A percentile compares a stretch with the other conserved stretches of the same genome.
Conservation (phyloP, 2,888 invertebrate species). For the Mimachlamys varia region DNA sequence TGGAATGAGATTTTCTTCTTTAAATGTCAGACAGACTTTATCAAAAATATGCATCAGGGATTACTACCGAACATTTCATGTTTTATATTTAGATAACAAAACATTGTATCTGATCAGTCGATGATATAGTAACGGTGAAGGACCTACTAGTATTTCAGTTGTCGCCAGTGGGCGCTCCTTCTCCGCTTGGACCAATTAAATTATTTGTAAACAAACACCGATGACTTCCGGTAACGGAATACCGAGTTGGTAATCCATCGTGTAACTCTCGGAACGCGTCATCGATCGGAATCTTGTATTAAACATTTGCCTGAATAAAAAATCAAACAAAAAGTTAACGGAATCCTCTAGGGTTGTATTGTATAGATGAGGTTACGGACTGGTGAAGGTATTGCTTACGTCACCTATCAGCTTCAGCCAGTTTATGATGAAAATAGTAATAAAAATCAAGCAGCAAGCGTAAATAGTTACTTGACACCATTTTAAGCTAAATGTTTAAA, state of each 20-base stretch:
- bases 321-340: neutral
- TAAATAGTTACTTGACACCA: no score
- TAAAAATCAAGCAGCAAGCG: no score
- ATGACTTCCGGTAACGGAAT: conserved; percentile 4
- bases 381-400: neutral
- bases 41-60: conserved; percentile 4
- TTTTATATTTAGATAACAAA: conserved; percentile 28
- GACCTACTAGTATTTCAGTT: neutral
- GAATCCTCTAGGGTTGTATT: neutral
- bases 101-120: neutral
- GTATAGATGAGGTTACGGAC: neutral
- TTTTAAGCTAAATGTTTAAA: no score
- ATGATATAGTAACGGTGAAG: neutral
- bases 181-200: neutral
- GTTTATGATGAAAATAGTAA: no score
- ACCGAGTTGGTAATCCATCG: neutral
- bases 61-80: neutral
- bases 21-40: conserved; percentile 10
- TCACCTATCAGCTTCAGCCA: neutral
- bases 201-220: neutral
- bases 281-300: neutral
- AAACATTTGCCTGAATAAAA: neutral
- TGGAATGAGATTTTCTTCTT: conserved; percentile 11
- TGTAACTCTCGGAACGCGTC: neutral
- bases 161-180: neutral